Evolutionary conservation across 1,140 invertebrate genomes (phyloP).

Genomic region (Leptonema lineaticorne): DNA sequence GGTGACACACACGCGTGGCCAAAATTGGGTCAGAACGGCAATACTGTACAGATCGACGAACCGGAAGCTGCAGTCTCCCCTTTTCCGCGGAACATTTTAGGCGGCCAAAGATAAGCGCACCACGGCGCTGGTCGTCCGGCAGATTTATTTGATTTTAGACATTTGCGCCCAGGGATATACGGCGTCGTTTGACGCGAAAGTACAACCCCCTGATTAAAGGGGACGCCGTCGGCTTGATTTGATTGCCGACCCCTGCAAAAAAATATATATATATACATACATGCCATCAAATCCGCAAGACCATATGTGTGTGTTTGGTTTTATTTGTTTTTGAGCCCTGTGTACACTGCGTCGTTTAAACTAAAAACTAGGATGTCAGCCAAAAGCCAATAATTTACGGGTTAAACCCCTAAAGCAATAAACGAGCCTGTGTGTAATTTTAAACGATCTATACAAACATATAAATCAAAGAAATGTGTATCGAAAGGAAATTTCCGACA

Average conservation of each 20-base stretch:
- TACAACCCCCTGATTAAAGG: conserved; percentile 16
- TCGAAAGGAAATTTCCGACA: too few species aligned
- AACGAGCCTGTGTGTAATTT: too few species aligned
- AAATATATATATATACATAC: neutral
- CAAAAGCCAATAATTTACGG: neutral
- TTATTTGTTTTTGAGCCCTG: too few species aligned
- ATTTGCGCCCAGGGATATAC: neutral
- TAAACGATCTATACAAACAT: too few species aligned
- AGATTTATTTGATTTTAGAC: conserved; percentile 7
- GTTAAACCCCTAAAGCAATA: too few species aligned
- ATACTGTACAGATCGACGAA: neutral
- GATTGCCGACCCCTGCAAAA: conserved; percentile 14
- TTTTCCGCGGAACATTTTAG: neutral
- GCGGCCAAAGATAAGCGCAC: neutral
- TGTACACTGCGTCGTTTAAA: neutral
- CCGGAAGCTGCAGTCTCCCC: neutral
- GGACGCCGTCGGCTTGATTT: conserved; percentile 1
- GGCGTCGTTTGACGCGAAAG: conserved; percentile 5
- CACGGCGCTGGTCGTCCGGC: neutral
- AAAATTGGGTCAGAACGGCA: neutral
- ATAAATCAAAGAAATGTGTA: too few species aligned
- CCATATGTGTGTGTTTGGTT: neutral
- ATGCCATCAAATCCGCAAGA: neutral
- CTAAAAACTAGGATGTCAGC: neutral
- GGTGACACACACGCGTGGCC: neutral